Evolutionary conservation across 2,113 vertebrate genomes (phyloP), one percentile per base, ranked within the genome.

Genomic region (Peromyscus leucopus): DNA sequence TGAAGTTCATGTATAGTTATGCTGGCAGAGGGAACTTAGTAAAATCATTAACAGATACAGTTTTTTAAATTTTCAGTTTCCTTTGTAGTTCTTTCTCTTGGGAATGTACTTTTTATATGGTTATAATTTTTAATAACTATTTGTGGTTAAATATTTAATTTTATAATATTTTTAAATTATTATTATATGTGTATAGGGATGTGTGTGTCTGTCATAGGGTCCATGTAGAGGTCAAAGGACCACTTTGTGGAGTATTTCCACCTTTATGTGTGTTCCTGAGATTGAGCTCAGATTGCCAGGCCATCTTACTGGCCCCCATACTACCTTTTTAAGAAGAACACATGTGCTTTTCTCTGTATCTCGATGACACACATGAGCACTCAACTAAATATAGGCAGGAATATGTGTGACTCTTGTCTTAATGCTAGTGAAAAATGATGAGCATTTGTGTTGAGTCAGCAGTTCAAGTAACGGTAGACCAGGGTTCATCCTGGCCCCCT

Each of bases 141-240:
- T 92, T 90, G n/a, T 96, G 16, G 61, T 90, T 87, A 76, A 76
- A 31, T 96, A 48, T 88, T 92, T 80, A 67, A 75, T 76, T 83
- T 89, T 92, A 79, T 28, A 86, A 19, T 67, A 28, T 82, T 89
- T 95, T 8, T 46, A 22, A 1, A 46, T 69, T 46, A 48, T 75
- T 89, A 61, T 63, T 84, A 4, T 28, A 42, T 63, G 10, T 65
- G 61, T 86, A 9, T 15, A 84, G 24, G 24, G 17, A 19, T 42
- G 17, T 42, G 24, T 33, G n/a, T 67, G 63, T 42, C 31, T 48
- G 84, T 33, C 33, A 16, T 71, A 33, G 33, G 16, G 33, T 71
- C 15, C 39, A 9, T 63, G 59, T 31, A 65, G 59, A 85, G 82
- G 59, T 17, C 39, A 22, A 15, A 65, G 39, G 26, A 12, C 26